Percentiles rank a stretch among this genome's conserved stretches.
Conservation (phyloP, 2,113 vertebrate genomes). For the Cebidichthys violaceus region DNA sequence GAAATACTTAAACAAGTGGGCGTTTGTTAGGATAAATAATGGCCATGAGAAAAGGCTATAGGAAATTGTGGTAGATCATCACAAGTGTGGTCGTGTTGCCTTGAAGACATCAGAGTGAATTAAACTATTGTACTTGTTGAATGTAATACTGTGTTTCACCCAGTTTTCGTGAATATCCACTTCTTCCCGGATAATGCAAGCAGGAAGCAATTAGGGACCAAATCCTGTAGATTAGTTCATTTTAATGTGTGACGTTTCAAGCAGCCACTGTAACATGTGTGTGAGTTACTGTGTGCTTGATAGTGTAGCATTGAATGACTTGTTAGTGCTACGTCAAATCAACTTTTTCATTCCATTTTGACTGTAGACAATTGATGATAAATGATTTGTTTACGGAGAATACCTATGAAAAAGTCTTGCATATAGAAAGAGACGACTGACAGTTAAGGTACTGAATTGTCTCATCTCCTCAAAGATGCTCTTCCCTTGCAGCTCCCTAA, state of each 20-base stretch:
- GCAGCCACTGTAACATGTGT: background rate
- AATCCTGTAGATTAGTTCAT: background rate
- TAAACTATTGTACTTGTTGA: slow-evolving; percentile 4
- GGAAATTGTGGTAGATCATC: slow-evolving; percentile 3
- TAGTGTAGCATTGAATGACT: background rate
- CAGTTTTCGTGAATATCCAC: background rate
- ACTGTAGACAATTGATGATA: background rate
- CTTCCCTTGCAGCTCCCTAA: background rate
- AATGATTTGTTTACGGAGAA: background rate
- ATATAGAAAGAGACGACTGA: background rate
- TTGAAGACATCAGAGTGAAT: slow-evolving; percentile 9
- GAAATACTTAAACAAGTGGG: background rate
- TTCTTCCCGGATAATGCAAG: background rate
- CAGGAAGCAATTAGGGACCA: background rate
- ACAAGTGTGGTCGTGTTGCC: background rate
- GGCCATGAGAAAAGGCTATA: slow-evolving; percentile 12
- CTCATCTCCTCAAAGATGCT: background rate
- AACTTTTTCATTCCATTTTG: background rate
- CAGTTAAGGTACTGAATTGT: background rate
- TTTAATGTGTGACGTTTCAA: background rate
- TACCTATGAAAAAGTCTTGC: background rate
- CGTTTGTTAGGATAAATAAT: background rate
- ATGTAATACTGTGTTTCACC: background rate
- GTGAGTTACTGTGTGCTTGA: background rate
- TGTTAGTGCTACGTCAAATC: background rate